Evolutionary conservation across 2,888 invertebrate genomes (phyloP), one percentile per base, ranked within the genome.

Genomic region (Aspidiotus rigidus): DNA sequence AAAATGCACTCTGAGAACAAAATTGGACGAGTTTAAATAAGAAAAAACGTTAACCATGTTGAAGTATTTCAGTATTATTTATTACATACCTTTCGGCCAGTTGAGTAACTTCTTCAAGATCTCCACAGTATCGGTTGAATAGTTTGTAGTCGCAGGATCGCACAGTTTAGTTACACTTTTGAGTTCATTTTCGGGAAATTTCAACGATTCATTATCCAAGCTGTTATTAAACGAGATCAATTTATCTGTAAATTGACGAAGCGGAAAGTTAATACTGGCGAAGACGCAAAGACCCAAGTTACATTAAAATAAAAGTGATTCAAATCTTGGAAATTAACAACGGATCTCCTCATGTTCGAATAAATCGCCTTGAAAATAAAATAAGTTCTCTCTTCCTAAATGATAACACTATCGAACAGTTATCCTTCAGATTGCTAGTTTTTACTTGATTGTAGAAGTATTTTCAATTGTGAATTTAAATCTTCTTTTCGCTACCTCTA

Each of bases 191-290:
- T 83, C 83, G 0, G 83, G 79, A 70, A 85, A 77, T 17, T 83
- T 79, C 66, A 79, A 79, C 11, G 79, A 74, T 9, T 80, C 81
- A 69, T 82, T 82, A 0, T 80, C 81, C 10, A 81, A 77, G 77
- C 85, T 86, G 59, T 80, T 79, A 76, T 90, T 90, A 74, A 91
- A 88, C 77, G 91, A 90, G 75, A 80, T 67, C 54, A 76, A 73
- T 74, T 77, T 78, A 64, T 74, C 77, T 76, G 72, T 13, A 74
- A 73, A 17, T 40, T 28, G 1, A 28, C 28, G 28, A 28, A 28
- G n/a, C n/a, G 5, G 28, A 28, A 28, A 28, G 5, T 28, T 28
- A 28, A 28, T 5, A 28, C 5, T 28, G 28, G 28, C 28, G 28
- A 28, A 28, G 28, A 28, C 28, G 28, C 28, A 28, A 28, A 28